Evolutionary conservation across 1,140 invertebrate species (phyloP).

Genomic region (Pseudomyrmex dendroicus): DNA sequence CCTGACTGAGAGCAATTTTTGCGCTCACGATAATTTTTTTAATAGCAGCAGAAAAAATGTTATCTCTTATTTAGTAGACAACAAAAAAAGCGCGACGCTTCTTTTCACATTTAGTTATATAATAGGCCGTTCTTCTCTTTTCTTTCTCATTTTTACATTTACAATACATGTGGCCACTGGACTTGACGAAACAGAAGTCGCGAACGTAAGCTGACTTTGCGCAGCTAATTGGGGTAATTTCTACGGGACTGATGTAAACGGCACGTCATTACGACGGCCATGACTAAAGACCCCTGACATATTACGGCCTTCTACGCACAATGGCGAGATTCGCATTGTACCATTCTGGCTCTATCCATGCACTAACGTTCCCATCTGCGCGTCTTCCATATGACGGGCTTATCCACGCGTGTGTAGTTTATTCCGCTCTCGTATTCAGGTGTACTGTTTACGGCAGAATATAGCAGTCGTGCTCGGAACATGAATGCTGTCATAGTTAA

Average conservation of each 20-base stretch:
- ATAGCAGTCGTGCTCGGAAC: background rate
- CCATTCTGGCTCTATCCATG: slow-evolving; percentile 28
- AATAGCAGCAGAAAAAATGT: background rate
- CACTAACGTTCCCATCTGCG: slow-evolving; percentile 48
- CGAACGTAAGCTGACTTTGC: slow-evolving; percentile 30
- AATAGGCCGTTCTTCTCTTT: slow-evolving; percentile 20
- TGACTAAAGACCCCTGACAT: slow-evolving; percentile 70
- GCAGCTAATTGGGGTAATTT: slow-evolving; percentile 78
- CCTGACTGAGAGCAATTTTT: background rate
- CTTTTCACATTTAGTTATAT: background rate
- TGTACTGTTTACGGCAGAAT: slow-evolving; percentile 1
- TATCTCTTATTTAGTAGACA: background rate
- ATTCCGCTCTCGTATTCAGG: slow-evolving; percentile 33
- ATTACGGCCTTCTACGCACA: slow-evolving; percentile 55
- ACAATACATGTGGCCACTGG: slow-evolving; percentile 18
- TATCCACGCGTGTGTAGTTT: slow-evolving; percentile 53
- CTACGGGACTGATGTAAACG: slow-evolving; percentile 76
- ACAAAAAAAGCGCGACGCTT: background rate
- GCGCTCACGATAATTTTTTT: background rate
- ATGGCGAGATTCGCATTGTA: slow-evolving; percentile 57
- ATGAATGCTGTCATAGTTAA: slow-evolving; percentile 25
- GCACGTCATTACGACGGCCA: slow-evolving; percentile 62
- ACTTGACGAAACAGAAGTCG: slow-evolving; percentile 33
- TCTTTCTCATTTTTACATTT: slow-evolving; percentile 17
- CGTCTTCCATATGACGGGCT: slow-evolving; percentile 63